These are phyloP conservation scores for Oreonectes daqikongensis DNA, from an alignment of 2,797 vertebrate genomes.

Conservation along the genomic window DNA sequence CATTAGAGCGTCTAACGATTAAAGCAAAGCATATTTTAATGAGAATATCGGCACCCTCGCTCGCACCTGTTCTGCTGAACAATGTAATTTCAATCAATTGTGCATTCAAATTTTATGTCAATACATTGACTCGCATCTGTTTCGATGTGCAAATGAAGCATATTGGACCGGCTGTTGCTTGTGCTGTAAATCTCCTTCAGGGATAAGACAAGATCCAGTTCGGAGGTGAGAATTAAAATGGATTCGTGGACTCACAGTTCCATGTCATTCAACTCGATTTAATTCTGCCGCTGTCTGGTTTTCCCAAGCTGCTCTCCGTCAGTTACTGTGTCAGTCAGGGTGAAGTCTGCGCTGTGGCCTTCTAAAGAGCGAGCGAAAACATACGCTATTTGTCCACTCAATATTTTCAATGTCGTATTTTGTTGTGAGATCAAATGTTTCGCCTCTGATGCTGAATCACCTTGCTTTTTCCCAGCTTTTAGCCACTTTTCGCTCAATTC, in stretches of 20 bases:
- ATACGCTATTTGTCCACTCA: slow-evolving; percentile 30
- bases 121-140: slow-evolving; percentile 59
- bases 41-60: slow-evolving; percentile 71
- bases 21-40: slow-evolving; percentile 71
- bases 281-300: not conserved
- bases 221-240: slow-evolving; percentile 57
- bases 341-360: not conserved
- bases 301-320: not conserved
- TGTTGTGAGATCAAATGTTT: slow-evolving; percentile 21
- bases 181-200: slow-evolving; percentile 31
- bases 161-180: slow-evolving; percentile 42
- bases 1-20: slow-evolving; percentile 75
- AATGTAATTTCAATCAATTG: slow-evolving; percentile 51
- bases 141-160: slow-evolving; percentile 61
- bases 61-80: slow-evolving; percentile 55
- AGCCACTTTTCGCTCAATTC: not conserved
- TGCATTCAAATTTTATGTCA: slow-evolving; percentile 49
- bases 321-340: slow-evolving; percentile 13
- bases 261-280: slow-evolving; percentile 32
- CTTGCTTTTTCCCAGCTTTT: not conserved
- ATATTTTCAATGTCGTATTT: slow-evolving; percentile 29
- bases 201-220: slow-evolving; percentile 52
- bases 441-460: not conserved
- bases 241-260: slow-evolving; percentile 45
- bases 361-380: not conserved